Base-by-base conservation (phyloP, 2,888 invertebrate genomes). In the Pyrrhosoma nymphula region DNA sequence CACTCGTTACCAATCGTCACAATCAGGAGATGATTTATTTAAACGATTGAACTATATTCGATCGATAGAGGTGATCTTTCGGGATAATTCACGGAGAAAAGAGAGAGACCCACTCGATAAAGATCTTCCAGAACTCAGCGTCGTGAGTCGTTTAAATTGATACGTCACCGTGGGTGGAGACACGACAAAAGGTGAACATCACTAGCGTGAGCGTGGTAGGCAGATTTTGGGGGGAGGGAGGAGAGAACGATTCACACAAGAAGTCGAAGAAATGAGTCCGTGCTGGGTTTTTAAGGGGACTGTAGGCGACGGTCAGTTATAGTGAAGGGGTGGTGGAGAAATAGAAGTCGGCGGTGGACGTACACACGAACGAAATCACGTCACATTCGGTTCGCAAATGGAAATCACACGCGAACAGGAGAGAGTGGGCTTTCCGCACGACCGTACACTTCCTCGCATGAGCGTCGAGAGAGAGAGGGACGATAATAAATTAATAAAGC, bases 121-220 rank as follows among this genome's bases (percentile, higher is more conserved):
- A 69, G 26, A 93, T 60, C 60, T 12, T 91, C 26, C 26, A 30
- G 69, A 93, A 55, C 47, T 69, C 47, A 10, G 18, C 63, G 35
- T 23, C n/a, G 26, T 90, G 56, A 39, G 60, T 91, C 63, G 47
- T 55, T 55, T 93, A 75, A 93, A 93, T 93, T 93, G 93, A 93
- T 93, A 93, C 93, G 47, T 93, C 69, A 47, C 35, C 47, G 47
- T 47, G 10, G 69, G 14, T 56, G 69, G 93, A 47, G 55, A 91
- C 60, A n/a, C 69, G 69, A 69, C 69, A 35, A 35, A 60, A 60
- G 60, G 60, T 2, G 12, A 60, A 60, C 16, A 12, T 14, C 1
- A 82, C 69, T 82, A 82, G 82, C 35, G 82, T 23, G 18, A 30
- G 35, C 30, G 30, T 10, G 75, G n/a, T 26, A 2, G 69, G 26